phyloP scores from a whole-genome alignment of 2,113 vertebrate genomes.

The Etia nguti region DNA sequence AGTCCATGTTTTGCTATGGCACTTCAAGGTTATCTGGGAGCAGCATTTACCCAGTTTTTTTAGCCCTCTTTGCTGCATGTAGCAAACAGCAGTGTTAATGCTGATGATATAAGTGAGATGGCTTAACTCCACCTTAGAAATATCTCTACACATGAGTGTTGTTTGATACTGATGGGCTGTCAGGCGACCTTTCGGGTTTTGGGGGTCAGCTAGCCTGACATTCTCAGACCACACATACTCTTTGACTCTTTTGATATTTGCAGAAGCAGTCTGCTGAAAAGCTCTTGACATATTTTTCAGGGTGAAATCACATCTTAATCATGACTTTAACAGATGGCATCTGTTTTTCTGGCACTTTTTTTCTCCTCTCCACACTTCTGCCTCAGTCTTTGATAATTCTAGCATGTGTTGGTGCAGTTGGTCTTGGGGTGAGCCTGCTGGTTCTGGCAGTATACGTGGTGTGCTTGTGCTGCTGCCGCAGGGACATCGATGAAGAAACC shows the following conservation, averaged over 20 bases:
- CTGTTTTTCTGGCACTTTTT: neutral
- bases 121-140: neutral
- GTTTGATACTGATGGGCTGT: neutral
- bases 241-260: neutral
- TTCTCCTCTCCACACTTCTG: neutral
- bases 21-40: neutral
- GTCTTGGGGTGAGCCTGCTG: constrained; percentile 84
- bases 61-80: neutral
- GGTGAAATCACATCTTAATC: neutral
- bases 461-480: constrained; percentile 80
- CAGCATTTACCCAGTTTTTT: neutral
- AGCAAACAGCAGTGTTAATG: neutral
- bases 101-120: neutral
- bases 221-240: neutral
- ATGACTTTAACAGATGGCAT: neutral
- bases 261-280: neutral
- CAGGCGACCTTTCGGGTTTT: neutral
- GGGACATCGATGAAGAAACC: constrained; percentile 63
- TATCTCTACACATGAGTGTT: neutral
- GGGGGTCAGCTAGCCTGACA: neutral
- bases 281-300: neutral
- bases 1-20: constrained; percentile 1
- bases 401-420: constrained; percentile 76
- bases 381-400: constrained; percentile 84
- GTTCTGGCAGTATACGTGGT: constrained; percentile 77